Evolutionary conservation across 2,888 invertebrate species (phyloP).

Genomic region (Drosophila infuscata): DNA sequence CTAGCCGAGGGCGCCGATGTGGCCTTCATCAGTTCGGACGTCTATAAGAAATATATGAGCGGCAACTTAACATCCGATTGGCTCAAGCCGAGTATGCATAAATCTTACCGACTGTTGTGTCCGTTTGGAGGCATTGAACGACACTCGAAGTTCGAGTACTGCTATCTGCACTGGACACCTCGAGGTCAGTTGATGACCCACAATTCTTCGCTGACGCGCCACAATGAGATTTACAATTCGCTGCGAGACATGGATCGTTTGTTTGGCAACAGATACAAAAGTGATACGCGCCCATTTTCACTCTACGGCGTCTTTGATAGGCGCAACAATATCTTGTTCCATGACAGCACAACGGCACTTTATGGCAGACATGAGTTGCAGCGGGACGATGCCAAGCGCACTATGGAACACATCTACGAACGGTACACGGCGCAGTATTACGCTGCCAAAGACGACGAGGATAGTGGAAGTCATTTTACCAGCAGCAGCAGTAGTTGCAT

Average conservation of each 20-base stretch:
- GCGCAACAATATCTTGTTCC: conserved; percentile 88
- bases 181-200: conserved; percentile 89
- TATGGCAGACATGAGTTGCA: conserved; percentile 76
- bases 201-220: conserved; percentile 86
- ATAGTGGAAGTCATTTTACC: conserved; percentile 22
- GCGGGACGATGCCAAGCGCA: conserved; percentile 77
- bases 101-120: conserved; percentile 87
- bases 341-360: conserved; percentile 82
- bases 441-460: conserved; percentile 27
- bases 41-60: conserved; percentile 88
- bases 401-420: conserved; percentile 82
- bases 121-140: conserved; percentile 84
- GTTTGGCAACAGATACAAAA: conserved; percentile 88
- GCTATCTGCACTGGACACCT: conserved; percentile 89
- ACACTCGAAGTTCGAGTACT: conserved; percentile 84
- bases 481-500: conserved; percentile 1
- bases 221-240: conserved; percentile 89
- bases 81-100: conserved; percentile 82
- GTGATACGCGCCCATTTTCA: conserved; percentile 88
- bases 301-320: conserved; percentile 90
- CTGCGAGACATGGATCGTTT: conserved; percentile 89
- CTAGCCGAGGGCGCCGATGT: conserved; percentile 91
- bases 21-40: conserved; percentile 90
- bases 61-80: conserved; percentile 85
- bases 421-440: conserved; percentile 76